These are phyloP conservation scores for Sipha flava DNA, from an alignment of 1,140 invertebrate species.

Conservation along the genomic window DNA sequence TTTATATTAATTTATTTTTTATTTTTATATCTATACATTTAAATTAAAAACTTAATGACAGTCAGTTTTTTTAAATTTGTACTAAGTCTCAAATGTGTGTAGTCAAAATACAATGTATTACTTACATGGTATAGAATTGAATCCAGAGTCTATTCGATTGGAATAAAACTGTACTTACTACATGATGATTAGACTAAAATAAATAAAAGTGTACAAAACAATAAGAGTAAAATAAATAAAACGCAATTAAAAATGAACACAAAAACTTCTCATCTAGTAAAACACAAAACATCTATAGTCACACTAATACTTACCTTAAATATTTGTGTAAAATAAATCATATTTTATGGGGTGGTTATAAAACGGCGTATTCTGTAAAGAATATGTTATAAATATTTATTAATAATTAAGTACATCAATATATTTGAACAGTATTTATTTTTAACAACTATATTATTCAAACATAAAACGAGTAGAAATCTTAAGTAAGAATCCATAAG, in stretches of 20 bases:
- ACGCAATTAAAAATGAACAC: not conserved
- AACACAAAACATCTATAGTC: not conserved
- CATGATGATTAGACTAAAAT: not conserved
- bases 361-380: too few species aligned
- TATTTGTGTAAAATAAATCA: not conserved
- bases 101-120: not conserved
- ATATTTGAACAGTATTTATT: not conserved
- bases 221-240: not conserved
- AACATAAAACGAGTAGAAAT: conserved; percentile 10
- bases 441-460: not conserved
- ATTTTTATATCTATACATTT: too few species aligned
- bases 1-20: too few species aligned
- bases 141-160: not conserved
- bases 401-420: too few species aligned
- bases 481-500: conserved; percentile 7
- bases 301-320: conserved; percentile 5
- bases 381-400: too few species aligned
- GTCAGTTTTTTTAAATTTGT: too few species aligned
- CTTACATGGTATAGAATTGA: not conserved
- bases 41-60: too few species aligned
- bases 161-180: not conserved
- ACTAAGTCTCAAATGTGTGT: not conserved
- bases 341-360: too few species aligned
- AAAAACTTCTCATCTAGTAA: conserved; percentile 4
- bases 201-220: not conserved